Evolutionary conservation across 2,888 invertebrate genomes (phyloP).

Genomic region (Caenorhabditis zanzibari): DNA sequence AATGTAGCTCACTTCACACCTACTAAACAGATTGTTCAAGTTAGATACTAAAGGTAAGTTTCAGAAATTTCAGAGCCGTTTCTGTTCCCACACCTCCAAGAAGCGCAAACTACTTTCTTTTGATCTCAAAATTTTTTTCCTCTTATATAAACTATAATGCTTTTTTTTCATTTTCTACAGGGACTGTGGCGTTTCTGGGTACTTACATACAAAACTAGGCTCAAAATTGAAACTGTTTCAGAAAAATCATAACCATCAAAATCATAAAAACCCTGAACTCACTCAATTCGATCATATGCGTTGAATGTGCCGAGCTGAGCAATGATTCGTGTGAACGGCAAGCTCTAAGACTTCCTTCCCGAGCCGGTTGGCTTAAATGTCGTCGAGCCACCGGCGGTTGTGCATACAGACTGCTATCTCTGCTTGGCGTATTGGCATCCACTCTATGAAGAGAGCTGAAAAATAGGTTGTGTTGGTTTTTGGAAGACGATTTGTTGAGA

Average conservation of each 20-base stretch:
- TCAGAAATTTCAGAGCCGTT: too few relatives aligned
- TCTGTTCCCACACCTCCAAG: too few relatives aligned
- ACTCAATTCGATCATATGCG: conserved; percentile 82
- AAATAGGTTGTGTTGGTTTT: conserved; percentile 14
- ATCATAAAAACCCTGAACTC: conserved; percentile 39
- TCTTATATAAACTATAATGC: too few relatives aligned
- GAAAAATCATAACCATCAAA: not conserved
- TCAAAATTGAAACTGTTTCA: too few relatives aligned
- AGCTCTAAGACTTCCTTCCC: conserved; percentile 71
- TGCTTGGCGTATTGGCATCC: conserved; percentile 60
- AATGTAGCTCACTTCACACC: too few relatives aligned
- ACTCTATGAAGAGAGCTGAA: conserved; percentile 71
- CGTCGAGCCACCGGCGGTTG: conserved; percentile 59
- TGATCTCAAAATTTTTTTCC: too few relatives aligned
- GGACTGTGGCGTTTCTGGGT: too few relatives aligned
- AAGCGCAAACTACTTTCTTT: too few relatives aligned
- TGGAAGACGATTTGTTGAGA: not conserved
- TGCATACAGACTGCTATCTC: conserved; percentile 55
- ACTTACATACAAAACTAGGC: too few relatives aligned
- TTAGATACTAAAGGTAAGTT: too few relatives aligned
- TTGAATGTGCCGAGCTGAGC: conserved; percentile 78
- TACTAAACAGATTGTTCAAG: too few relatives aligned
- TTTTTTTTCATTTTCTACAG: too few relatives aligned
- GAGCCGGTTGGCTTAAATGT: conserved; percentile 64
- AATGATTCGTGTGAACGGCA: conserved; percentile 82